A percentile compares a stretch with the other conserved stretches of the same genome.
Conservation (phyloP, 2,888 invertebrate species). For the Epiblema foenella region DNA sequence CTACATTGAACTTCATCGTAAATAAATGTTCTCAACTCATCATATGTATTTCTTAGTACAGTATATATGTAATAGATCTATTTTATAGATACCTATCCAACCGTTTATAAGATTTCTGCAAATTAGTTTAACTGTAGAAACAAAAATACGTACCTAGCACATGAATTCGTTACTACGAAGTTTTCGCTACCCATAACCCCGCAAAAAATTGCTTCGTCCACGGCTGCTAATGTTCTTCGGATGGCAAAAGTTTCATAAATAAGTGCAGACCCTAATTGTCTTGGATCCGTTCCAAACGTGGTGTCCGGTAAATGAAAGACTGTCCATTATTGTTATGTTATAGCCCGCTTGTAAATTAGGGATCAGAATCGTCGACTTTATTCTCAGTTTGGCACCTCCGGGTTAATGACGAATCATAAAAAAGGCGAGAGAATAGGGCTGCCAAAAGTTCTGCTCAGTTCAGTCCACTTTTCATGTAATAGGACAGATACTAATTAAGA, state of each 20-base stretch:
- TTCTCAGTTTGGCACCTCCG: slow-evolving; percentile 18
- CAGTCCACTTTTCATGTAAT: too few species aligned
- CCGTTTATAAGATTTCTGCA: too few species aligned
- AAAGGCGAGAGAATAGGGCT: background rate
- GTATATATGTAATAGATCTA: too few species aligned
- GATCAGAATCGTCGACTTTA: slow-evolving; percentile 14
- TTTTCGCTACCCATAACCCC: background rate
- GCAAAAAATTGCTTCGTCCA: background rate
- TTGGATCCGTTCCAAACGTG: slow-evolving; percentile 5
- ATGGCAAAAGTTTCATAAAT: slow-evolving; percentile 6
- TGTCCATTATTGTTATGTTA: slow-evolving; percentile 31
- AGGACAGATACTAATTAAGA: too few species aligned
- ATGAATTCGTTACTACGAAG: background rate
- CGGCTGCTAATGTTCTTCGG: background rate
- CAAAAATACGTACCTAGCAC: too few species aligned
- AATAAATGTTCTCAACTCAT: too few species aligned
- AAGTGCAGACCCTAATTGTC: slow-evolving; percentile 15
- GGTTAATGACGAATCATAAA: slow-evolving; percentile 13
- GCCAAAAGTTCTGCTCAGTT: background rate
- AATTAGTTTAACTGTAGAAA: too few species aligned
- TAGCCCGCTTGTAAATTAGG: slow-evolving; percentile 21
- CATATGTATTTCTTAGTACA: too few species aligned
- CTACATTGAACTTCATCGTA: too few species aligned
- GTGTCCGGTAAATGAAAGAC: slow-evolving; percentile 17
- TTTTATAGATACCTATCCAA: too few species aligned